phyloP scores from a whole-genome alignment of 2,888 invertebrate species.

The Lithophane leautieri region DNA sequence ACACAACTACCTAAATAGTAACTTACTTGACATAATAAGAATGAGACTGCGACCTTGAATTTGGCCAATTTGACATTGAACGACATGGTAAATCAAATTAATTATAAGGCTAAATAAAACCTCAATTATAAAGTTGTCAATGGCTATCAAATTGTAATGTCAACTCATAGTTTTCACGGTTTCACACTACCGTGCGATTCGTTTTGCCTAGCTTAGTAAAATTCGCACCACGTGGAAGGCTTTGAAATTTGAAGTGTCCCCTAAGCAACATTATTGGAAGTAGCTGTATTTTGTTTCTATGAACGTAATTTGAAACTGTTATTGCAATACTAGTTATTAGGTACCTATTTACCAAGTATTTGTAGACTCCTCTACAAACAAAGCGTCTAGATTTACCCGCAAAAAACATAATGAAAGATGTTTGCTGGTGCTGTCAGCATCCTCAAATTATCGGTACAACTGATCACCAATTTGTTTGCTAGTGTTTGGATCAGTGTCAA shows the following conservation, averaged over 20 bases:
- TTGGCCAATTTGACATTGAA: constrained; percentile 36
- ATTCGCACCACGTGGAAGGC: constrained; percentile 28
- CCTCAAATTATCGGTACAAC: neutral
- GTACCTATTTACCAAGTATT: neutral
- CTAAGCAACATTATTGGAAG: constrained; percentile 15
- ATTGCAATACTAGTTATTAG: neutral
- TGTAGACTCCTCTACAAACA: neutral
- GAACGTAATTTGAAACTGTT: constrained; percentile 23
- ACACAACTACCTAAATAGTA: neutral
- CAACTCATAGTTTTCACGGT: constrained; percentile 46
- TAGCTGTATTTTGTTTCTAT: constrained; percentile 19
- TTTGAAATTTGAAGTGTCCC: constrained; percentile 34
- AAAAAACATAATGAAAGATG: no score
- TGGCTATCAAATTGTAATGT: constrained; percentile 59
- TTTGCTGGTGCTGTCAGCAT: neutral
- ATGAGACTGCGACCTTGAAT: constrained; percentile 38
- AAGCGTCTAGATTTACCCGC: neutral
- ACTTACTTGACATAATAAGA: constrained; percentile 6
- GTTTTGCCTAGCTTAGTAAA: constrained; percentile 19
- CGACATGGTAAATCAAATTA: constrained; percentile 47
- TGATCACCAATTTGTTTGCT: neutral
- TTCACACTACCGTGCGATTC: constrained; percentile 47
- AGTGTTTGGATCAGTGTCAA: neutral
- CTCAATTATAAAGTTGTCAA: constrained; percentile 47
- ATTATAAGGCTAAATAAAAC: constrained; percentile 41